phyloP scores from a whole-genome alignment of 2,888 invertebrate species.

The Thysanoteuthis rhombus region DNA sequence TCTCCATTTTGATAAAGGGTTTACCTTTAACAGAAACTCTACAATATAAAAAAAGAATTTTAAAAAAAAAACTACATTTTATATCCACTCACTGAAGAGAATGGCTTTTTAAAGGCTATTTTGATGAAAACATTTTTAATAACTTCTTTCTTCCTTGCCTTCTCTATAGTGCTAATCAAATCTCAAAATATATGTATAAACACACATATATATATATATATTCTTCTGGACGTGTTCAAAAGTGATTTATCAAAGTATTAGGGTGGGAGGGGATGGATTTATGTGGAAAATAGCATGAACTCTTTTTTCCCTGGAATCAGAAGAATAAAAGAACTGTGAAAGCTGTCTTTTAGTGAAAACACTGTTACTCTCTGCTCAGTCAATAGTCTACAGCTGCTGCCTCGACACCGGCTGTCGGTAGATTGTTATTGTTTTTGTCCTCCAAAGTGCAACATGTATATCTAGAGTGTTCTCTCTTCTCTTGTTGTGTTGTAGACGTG shows the following conservation, averaged over 20 bases:
- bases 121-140: neutral
- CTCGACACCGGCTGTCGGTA: neutral
- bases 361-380: neutral
- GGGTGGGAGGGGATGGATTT: neutral
- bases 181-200: neutral
- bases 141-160: neutral
- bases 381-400: neutral
- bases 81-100: neutral
- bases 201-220: neutral
- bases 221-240: neutral
- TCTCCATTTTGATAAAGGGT: neutral
- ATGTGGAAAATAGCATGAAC: neutral
- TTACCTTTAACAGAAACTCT: neutral
- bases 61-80: neutral
- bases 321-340: neutral
- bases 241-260: neutral
- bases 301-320: neutral
- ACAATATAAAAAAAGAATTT: too few species aligned
- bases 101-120: neutral
- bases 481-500: neutral
- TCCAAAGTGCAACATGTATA: neutral
- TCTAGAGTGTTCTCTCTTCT: neutral
- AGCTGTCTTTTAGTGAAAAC: neutral
- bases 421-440: neutral
- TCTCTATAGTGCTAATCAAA: neutral